Evolutionary conservation across 2,888 invertebrate species (phyloP), one percentile per base, ranked within the genome.

Genomic region (Torymus aiolomorphi): DNA sequence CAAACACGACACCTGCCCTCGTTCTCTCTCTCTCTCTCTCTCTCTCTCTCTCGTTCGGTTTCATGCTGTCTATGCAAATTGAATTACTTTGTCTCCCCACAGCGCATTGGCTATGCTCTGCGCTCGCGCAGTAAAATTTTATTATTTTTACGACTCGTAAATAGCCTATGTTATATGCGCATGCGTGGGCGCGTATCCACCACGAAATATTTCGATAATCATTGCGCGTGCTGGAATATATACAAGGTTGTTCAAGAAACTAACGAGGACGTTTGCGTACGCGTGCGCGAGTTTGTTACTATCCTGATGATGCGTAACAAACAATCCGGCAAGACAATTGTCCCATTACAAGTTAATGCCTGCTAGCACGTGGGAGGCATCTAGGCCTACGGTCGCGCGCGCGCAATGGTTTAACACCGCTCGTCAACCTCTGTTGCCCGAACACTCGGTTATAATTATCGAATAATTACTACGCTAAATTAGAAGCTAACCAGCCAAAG

Each of bases 401-500:
- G 1, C 31, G 18, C 20, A 62, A 61, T 67, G 67, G 56, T 42
- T 73, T 51, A 18, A 66, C 8, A 8, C 42, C 42, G 42, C 69
- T 78, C 56, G 49, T 74, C 63, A 74, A 13, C 70, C 61, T 49
- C 18, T 69, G 51, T 69, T 62, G 42, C 16, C 57, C 54, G 5
- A 62, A 57, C 70, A 63, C 51, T 24, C 54, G 65, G 42, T 70
- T 77, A 80, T 77, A 77, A 77, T 80, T 74, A 80, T 77, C 70
- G 74, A 74, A 70, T 74, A 74, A 78, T 77, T 73, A 74, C 73
- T 59, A 59, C 16, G 71, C 20, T 49, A 70, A 78, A 78, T 80
- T 80, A 78, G 77, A 78, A 80, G 70, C 70, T 75, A 80, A 78
- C 74, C 66, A 71, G 24, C 80, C 73, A 70, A 70, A 69, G 24